Evolutionary conservation across 2,797 vertebrate species (phyloP).

Genomic region (Menidia menidia): DNA sequence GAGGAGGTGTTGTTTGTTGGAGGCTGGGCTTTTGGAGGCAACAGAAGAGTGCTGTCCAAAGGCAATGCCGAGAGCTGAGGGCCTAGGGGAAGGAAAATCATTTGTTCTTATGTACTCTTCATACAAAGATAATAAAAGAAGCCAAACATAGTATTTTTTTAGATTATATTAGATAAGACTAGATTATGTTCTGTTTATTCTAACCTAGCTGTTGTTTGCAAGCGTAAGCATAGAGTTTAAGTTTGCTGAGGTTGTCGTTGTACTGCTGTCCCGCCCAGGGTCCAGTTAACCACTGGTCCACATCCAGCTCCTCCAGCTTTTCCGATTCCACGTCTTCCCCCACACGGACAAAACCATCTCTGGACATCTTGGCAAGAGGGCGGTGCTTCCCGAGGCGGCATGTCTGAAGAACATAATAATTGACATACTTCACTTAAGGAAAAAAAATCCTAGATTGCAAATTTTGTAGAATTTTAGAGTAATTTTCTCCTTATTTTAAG

Average conservation of each 20-base stretch:
- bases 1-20: constrained; percentile 59
- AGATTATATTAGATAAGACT: not conserved
- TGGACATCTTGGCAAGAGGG: constrained; percentile 92
- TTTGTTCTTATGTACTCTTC: too few species aligned
- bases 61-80: constrained; percentile 91
- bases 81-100: constrained; percentile 73
- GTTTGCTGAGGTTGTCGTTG: constrained; percentile 93
- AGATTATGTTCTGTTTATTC: constrained; percentile 7
- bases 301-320: constrained; percentile 85
- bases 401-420: constrained; percentile 78
- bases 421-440: not conserved
- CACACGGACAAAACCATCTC: constrained; percentile 91
- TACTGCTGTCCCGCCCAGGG: constrained; percentile 92
- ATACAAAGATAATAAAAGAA: not conserved
- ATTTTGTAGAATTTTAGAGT: not conserved
- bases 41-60: constrained; percentile 90
- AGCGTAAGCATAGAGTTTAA: constrained; percentile 93
- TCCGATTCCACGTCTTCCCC: constrained; percentile 86
- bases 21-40: constrained; percentile 89
- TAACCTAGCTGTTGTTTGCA: constrained; percentile 94
- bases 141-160: not conserved
- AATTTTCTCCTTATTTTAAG: not conserved
- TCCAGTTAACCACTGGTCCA: constrained; percentile 91
- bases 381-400: constrained; percentile 97
- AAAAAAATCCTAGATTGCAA: not conserved